Evolutionary conservation across 2,797 vertebrate genomes (phyloP), one percentile per base, ranked within the genome.

Genomic region (Astyanax mexicanus): DNA sequence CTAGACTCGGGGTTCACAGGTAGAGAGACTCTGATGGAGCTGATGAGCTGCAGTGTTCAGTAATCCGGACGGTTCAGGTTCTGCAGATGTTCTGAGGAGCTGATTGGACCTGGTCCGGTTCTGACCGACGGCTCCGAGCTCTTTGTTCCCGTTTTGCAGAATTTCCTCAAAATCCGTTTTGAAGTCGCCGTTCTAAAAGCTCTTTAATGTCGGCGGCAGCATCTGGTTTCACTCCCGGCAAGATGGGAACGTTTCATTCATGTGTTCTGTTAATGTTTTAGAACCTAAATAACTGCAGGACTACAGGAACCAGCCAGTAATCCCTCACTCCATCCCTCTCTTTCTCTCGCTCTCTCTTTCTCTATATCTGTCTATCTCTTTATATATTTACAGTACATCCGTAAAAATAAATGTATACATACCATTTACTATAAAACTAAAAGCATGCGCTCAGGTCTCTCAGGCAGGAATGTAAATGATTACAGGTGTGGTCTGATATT

Each of bases 101-200:
- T 37, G 8, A 37, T 4, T 1, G 4, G 52, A 52, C 21, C 49
- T 52, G 55, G 79, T 66, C 71, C 64, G n/a, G n/a, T n/a, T n/a
- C n/a, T n/a, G n/a, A n/a, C 47, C 47, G 67, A 29, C 15, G 13
- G 57, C 25, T 32, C 15, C 11, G 44, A 61, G 70, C 47, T 69
- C 29, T 77, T 77, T 71, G 66, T 74, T 77, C 64, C 57, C 37
- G 42, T 68, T 75, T 79, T 58, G 27, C 44, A 10, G 52, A 79
- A 79, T 81, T 81, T 82, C 74, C 61, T 80, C 57, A 82, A 82
- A 57, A 72, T 80, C 80, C 51, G 69, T 80, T 80, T 83, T 81
- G 72, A 80, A 80, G 83, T 52, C 67, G 77, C 47, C 66, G 75
- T 70, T 81, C 69, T 79, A 83, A 73, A 80, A 52, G 44, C 35